A percentile compares a stretch with the other conserved stretches of the same genome.
phyloP scores from a whole-genome alignment of 2,797 vertebrate genomes.

The Sebastiscus albofasciatus region DNA sequence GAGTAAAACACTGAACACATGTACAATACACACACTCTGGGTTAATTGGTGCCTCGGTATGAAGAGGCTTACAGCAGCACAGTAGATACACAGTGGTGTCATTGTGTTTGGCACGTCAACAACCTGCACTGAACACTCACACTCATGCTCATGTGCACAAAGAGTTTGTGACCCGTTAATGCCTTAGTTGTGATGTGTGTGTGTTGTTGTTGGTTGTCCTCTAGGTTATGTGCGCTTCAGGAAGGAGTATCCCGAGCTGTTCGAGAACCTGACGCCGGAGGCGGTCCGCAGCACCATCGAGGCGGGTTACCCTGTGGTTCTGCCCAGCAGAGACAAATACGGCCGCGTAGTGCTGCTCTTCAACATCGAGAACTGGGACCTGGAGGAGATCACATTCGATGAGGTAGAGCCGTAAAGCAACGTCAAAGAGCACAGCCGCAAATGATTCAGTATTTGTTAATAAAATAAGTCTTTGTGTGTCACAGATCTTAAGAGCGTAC shows the following conservation, averaged over 20 bases:
- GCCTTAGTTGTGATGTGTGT: background rate
- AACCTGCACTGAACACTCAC: slow-evolving; percentile 1
- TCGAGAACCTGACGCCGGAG: slow-evolving; percentile 91
- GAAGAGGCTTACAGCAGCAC: slow-evolving; percentile 13
- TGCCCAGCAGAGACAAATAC: slow-evolving; percentile 91
- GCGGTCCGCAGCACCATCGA: slow-evolving; percentile 95
- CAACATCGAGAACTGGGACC: slow-evolving; percentile 98
- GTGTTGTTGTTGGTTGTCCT: background rate
- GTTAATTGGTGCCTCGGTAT: slow-evolving; percentile 65
- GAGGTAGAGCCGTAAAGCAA: slow-evolving; percentile 87
- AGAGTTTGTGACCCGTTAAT: background rate
- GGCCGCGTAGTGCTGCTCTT: slow-evolving; percentile 96
- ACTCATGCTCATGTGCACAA: background rate
- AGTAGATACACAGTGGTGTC: slow-evolving; percentile 37
- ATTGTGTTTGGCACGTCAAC: slow-evolving; percentile 49
- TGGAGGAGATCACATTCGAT: slow-evolving; percentile 97
- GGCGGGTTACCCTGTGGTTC: slow-evolving; percentile 93
- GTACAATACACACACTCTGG: background rate
- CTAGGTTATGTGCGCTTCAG: slow-evolving; percentile 94
- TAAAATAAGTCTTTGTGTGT: background rate
- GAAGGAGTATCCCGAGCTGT: slow-evolving; percentile 94
- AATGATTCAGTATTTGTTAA: background rate
- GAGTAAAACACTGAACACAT: background rate
- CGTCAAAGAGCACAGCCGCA: background rate
- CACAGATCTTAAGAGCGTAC: slow-evolving; percentile 93